Evolutionary conservation across 2,888 invertebrate genomes (phyloP).

Genomic region (Sarcophaga rosellei): DNA sequence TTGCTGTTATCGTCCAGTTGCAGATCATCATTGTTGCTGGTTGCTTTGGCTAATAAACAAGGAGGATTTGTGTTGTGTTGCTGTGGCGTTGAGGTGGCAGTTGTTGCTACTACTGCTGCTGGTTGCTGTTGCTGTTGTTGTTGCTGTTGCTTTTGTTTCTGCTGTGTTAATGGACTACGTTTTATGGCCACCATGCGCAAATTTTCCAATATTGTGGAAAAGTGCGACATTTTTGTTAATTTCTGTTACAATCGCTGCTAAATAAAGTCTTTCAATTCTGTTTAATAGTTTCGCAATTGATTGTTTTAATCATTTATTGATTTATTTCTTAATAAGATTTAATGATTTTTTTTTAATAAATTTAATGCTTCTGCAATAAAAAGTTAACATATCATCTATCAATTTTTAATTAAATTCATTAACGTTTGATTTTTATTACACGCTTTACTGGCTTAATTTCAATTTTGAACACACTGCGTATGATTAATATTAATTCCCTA

Average conservation of each 20-base stretch:
- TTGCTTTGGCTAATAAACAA: slow-evolving; percentile 1
- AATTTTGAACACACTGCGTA: neutral
- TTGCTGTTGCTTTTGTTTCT: slow-evolving; percentile 64
- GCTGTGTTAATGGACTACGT: slow-evolving; percentile 70
- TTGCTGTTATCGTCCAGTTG: slow-evolving; percentile 28
- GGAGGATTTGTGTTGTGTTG: slow-evolving; percentile 13
- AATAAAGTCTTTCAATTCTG: neutral
- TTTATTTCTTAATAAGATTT: slow-evolving; percentile 2
- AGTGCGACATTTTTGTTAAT: slow-evolving; percentile 78
- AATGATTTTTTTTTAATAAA: neutral
- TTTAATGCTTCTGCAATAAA: too few species aligned
- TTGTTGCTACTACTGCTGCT: slow-evolving; percentile 69
- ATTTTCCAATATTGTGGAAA: slow-evolving; percentile 80
- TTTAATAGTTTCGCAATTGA: neutral
- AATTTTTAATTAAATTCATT: neutral
- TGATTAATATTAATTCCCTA: neutral
- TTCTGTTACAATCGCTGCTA: neutral
- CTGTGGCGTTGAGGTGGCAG: slow-evolving; percentile 68
- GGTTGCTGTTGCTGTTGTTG: slow-evolving; percentile 37
- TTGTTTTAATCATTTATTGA: slow-evolving; percentile 10
- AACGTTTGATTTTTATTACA: neutral
- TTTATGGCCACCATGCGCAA: slow-evolving; percentile 78
- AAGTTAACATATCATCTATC: neutral
- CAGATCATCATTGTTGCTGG: slow-evolving; percentile 6
- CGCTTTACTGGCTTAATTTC: neutral